Evolutionary conservation across 2,888 invertebrate genomes (phyloP), one percentile per base, ranked within the genome.

Genomic region (Drosophila mimica): DNA sequence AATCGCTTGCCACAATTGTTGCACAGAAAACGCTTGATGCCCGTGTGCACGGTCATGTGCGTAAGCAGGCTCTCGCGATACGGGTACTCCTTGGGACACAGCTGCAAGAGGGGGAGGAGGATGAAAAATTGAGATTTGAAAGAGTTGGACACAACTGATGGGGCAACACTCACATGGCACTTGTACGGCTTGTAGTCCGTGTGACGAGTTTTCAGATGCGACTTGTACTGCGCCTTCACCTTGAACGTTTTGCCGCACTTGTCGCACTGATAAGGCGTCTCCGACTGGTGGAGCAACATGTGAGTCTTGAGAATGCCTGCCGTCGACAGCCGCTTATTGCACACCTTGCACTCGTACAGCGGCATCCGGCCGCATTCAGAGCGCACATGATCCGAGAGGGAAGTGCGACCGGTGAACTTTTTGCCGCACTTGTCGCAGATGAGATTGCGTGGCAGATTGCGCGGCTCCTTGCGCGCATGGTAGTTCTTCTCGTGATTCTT

Each of bases 21-120:
- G 83, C 94, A 94, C 31, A 93, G 84, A 79, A 94, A 94, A 5
- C 94, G 93, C 69, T 94, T 94, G 9, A 94, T 92, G 61, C 94
- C 94, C 0, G 94, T 94, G 73, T 94, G 94, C 6, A 94, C 85
- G 4, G 94, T 93, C 89, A 93, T 93, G 75, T 94, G 94, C 2
- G 94, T 94, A 34, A 94, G 83, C 57, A 94, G 88, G 76, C 94
- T 94, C 76, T 94, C 94, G 33, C 94, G 92, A 77, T 94, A 94
- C 0, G 94, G 93, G 88, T 94, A 94, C 30, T 93, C 91, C 79
- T 93, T 93, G 9, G 92, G 88, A 62, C 93, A 93, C 3, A 91
- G 86, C 92, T 93, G 65, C n/a, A n/a, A 0, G 15, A 11, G 48
- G 33, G 53, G 1, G 15, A 11, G 48, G 33, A 56, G 49, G 0